Conservation (phyloP, 2,888 invertebrate genomes). For the Pollenia amentaria region DNA sequence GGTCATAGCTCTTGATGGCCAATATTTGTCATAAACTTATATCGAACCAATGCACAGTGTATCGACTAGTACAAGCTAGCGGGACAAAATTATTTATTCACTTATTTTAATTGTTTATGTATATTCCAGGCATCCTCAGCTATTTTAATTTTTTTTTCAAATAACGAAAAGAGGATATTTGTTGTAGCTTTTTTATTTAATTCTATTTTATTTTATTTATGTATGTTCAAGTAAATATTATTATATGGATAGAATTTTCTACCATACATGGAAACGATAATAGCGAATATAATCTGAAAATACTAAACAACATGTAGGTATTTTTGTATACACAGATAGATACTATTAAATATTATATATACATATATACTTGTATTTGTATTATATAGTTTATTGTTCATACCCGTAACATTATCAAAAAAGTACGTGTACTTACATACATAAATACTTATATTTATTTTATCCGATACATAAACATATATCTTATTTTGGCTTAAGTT, state of each 20-base stretch:
- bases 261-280: neutral
- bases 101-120: too few relatives aligned
- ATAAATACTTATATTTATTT: constrained; percentile 41
- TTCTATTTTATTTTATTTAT: neutral
- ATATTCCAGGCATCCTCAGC: too few relatives aligned
- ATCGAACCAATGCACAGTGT: neutral
- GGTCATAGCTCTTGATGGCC: too few relatives aligned
- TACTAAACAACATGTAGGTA: neutral
- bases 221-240: constrained; percentile 17
- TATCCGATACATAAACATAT: neutral
- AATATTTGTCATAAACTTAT: too few relatives aligned
- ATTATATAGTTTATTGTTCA: neutral
- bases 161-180: neutral
- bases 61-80: too few relatives aligned
- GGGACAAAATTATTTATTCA: too few relatives aligned
- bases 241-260: neutral
- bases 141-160: too few relatives aligned
- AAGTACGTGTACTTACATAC: neutral
- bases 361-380: neutral
- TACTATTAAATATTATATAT: neutral
- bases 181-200: constrained; percentile 17
- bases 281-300: neutral
- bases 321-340: neutral
- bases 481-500: constrained; percentile 33
- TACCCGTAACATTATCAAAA: neutral